A percentile compares a stretch with the other conserved stretches of the same genome.
These are phyloP conservation scores for Hephaestus fuliginosus DNA, from an alignment of 2,797 vertebrate genomes.

Conservation along the genomic window DNA sequence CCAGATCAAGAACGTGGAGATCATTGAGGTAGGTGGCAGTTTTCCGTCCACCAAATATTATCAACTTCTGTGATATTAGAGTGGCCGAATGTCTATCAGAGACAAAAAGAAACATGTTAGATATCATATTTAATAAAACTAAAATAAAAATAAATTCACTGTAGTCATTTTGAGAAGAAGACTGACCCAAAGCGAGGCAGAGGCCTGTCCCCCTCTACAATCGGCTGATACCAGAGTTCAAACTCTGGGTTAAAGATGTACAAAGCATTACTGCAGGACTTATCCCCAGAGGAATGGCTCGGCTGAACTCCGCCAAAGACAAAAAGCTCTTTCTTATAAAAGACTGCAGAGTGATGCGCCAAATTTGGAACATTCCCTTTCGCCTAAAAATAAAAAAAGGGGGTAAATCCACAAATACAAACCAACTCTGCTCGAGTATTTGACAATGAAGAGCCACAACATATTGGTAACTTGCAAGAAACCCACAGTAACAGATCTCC, in stretches of 20 bases:
- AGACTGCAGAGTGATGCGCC: slow-evolving; percentile 88
- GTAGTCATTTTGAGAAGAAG: neutral
- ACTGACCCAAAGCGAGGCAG: slow-evolving; percentile 91
- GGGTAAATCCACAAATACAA: slow-evolving; percentile 14
- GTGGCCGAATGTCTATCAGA: slow-evolving; percentile 89
- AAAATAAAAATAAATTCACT: neutral
- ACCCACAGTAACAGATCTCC: slow-evolving; percentile 89
- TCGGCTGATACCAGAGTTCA: slow-evolving; percentile 94
- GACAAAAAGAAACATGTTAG: neutral
- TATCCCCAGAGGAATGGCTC: slow-evolving; percentile 71
- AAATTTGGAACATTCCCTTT: slow-evolving; percentile 89
- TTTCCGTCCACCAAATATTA: slow-evolving; percentile 91
- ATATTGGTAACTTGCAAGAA: slow-evolving; percentile 37
- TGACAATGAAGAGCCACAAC: neutral
- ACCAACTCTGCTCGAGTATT: neutral
- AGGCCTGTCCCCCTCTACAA: slow-evolving; percentile 91
- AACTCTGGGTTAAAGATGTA: slow-evolving; percentile 93
- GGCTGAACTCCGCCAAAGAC: slow-evolving; percentile 90
- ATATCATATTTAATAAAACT: neutral
- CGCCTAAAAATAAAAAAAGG: slow-evolving; percentile 76
- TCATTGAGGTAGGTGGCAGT: slow-evolving; percentile 90
- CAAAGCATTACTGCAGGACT: slow-evolving; percentile 88
- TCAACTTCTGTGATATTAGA: slow-evolving; percentile 87
- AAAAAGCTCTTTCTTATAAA: slow-evolving; percentile 92
- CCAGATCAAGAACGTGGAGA: slow-evolving; percentile 90